phyloP scores from a whole-genome alignment of 2,888 invertebrate genomes.

The Raillietiella orientalis region DNA sequence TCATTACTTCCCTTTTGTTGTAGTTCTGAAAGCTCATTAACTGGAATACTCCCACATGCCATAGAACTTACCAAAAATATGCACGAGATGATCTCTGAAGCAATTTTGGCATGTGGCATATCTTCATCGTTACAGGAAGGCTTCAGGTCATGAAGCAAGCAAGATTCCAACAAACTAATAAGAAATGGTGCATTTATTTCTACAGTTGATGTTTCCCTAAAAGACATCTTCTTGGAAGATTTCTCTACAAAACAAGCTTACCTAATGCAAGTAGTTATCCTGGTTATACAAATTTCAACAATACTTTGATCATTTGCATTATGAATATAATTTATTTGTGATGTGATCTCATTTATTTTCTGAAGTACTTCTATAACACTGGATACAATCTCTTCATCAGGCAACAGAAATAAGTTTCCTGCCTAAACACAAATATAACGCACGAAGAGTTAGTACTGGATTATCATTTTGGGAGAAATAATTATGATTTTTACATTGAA shows the following conservation, averaged over 20 bases:
- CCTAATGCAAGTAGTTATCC: conserved; percentile 63
- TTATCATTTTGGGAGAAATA: neutral
- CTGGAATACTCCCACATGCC: neutral
- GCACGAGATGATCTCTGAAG: conserved; percentile 74
- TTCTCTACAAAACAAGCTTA: conserved; percentile 8
- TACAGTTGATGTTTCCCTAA: conserved; percentile 35
- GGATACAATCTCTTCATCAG: conserved; percentile 51
- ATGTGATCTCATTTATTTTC: conserved; percentile 11
- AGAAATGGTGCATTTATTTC: conserved; percentile 53
- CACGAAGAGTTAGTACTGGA: conserved; percentile 8
- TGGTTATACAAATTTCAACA: conserved; percentile 71
- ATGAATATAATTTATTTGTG: conserved; percentile 33
- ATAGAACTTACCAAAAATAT: conserved; percentile 39
- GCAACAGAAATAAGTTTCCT: conserved; percentile 60
- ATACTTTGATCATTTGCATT: conserved; percentile 78
- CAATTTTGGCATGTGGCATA: conserved; percentile 84
- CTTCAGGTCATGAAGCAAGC: conserved; percentile 57
- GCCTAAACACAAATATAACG: conserved; percentile 21
- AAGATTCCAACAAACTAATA: conserved; percentile 52
- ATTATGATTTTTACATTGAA: neutral
- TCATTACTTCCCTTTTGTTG: conserved; percentile 36
- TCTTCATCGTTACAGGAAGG: conserved; percentile 44
- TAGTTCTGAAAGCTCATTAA: conserved; percentile 29
- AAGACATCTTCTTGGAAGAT: conserved; percentile 6
- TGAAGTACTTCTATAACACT: conserved; percentile 52